phyloP scores from a whole-genome alignment of 2,888 invertebrate genomes.

The Pollenia amentaria region DNA sequence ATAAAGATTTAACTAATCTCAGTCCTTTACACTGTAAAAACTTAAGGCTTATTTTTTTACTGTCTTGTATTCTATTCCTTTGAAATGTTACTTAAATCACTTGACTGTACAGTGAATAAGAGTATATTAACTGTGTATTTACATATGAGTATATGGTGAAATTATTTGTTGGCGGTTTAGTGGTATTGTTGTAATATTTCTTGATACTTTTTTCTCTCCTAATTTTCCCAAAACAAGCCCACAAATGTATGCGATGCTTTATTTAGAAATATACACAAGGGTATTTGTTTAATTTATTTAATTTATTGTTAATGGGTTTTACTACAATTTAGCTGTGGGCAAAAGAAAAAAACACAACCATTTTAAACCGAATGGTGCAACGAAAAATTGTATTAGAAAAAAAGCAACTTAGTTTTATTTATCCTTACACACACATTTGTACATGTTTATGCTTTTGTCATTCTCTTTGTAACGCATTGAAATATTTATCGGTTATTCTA shows the following conservation, averaged over 20 bases:
- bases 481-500: too few species aligned
- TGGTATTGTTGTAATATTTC: not conserved
- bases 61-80: not conserved
- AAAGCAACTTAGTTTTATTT: constrained; percentile 60
- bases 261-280: not conserved
- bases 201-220: too few species aligned
- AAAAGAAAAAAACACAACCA: constrained; percentile 11
- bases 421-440: not conserved
- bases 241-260: not conserved
- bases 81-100: not conserved
- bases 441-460: not conserved
- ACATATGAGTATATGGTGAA: not conserved
- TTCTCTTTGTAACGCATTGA: too few species aligned
- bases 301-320: constrained; percentile 71
- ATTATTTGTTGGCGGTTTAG: not conserved
- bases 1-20: not conserved
- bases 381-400: constrained; percentile 33
- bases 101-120: not conserved
- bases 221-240: not conserved
- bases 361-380: not conserved
- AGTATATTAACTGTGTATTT: not conserved
- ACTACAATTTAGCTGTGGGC: constrained; percentile 41
- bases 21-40: not conserved
- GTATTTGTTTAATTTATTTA: constrained; percentile 65
- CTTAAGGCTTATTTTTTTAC: not conserved